Evolutionary conservation across 2,797 vertebrate genomes (phyloP), one percentile per base, ranked within the genome.

Genomic region (Typhlichthys eigenmanni): DNA sequence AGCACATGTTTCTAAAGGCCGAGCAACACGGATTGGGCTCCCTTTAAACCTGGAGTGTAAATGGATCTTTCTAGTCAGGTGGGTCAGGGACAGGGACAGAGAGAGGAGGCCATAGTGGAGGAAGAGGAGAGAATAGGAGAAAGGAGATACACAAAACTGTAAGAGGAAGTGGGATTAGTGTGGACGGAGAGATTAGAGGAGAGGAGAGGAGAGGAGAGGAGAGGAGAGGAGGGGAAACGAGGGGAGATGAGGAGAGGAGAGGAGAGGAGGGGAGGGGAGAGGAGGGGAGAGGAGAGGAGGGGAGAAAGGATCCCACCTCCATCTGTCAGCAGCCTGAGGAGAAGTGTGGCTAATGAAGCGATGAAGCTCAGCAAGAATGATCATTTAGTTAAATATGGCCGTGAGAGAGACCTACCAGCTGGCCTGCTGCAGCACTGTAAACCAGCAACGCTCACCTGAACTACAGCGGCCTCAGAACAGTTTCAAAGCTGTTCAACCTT

Each of bases 61-160:
- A 66, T 66, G 60, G 58, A 75, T 66, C 65, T 60, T 59, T 63
- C 50, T 48, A 63, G 72, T 61, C 62, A 55, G 66, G 69, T 48
- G 16, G 68, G 69, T 69, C 17, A 9, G 45, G 29, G 17, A 9
- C 7, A 47, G 8, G n/a, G 38, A 13, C 11, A 48, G 17, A 6
- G 7, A 19, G 11, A 14, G 34, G 54, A 13, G 8, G 11, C 3
- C 54, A 14, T 3, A 32, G 52, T 6, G 6, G 34, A 38, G 34
- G 34, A 38, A 38, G 34, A 38, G 1, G 34, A 8, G 34, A 7
- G 17, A 54, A 29, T 1, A 38, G 34, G 7, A 38, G 7, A 38
- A 38, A 38, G 34, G 34, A 38, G 5, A 38, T 8, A 5, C 5
- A 8, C 34, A 8, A 38, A 38, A 38, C 24, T 24, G 24, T 3